A percentile compares a stretch with the other conserved stretches of the same genome.
Conservation (phyloP, 2,888 invertebrate species). For the Acanthosoma haemorrhoidale region DNA sequence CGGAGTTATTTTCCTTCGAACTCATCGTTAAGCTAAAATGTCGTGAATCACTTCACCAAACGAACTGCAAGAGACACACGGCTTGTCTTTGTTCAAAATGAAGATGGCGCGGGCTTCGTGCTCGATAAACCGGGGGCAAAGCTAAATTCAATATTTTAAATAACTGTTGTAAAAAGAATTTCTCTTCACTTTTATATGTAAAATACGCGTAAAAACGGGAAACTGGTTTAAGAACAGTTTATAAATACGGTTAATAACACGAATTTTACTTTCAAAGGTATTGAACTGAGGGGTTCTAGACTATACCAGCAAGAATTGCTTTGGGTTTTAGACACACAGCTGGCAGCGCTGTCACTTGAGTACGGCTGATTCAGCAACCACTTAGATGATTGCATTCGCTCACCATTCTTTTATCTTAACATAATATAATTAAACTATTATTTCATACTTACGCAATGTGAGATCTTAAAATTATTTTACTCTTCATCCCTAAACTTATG, state of each 20-base stretch:
- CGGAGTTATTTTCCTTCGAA: constrained; percentile 76
- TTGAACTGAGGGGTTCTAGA: constrained; percentile 61
- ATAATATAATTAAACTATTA: no score
- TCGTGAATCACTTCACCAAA: constrained; percentile 40
- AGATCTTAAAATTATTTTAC: not conserved
- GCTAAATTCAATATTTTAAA: not conserved
- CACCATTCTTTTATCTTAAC: not conserved
- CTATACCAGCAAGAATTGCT: constrained; percentile 46
- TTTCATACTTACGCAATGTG: not conserved
- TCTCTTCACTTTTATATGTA: not conserved
- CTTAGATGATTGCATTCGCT: constrained; percentile 13
- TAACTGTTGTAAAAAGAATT: not conserved
- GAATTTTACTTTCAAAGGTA: constrained; percentile 44
- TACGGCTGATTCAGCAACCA: constrained; percentile 28
- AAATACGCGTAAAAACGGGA: not conserved
- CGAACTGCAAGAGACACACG: constrained; percentile 44
- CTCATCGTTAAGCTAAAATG: constrained; percentile 53
- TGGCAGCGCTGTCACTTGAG: constrained; percentile 19
- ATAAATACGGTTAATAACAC: constrained; percentile 41
- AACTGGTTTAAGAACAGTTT: constrained; percentile 18
- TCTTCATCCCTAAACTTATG: not conserved
- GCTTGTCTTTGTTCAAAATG: constrained; percentile 71
- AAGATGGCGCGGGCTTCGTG: constrained; percentile 71
- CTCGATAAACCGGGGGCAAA: constrained; percentile 46
- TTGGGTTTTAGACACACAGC: constrained; percentile 47